phyloP scores from a whole-genome alignment of 2,113 vertebrate species.

The Takifugu bimaculatus region DNA sequence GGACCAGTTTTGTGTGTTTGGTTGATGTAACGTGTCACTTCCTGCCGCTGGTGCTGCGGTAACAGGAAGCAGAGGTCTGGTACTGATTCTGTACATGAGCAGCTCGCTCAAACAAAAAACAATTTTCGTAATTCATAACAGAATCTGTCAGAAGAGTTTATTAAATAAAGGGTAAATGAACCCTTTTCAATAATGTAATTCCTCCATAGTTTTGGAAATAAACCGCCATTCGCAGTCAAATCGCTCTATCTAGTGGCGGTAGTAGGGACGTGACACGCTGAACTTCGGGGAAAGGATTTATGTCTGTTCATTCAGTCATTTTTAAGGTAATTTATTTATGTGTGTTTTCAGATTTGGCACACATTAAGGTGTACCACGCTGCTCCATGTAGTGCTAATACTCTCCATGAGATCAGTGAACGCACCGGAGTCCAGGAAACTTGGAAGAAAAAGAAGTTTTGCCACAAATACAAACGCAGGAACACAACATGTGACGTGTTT shows the following conservation, averaged over 20 bases:
- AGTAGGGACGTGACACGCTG: neutral
- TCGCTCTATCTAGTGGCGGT: slow-evolving; percentile 20
- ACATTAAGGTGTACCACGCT: neutral
- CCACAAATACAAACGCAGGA: slow-evolving; percentile 9
- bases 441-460: slow-evolving; percentile 2
- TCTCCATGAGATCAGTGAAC: neutral
- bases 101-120: too few relatives aligned
- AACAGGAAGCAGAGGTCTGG: too few relatives aligned
- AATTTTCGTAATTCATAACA: too few relatives aligned
- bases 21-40: too few relatives aligned
- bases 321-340: neutral
- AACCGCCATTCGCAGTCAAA: neutral
- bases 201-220: neutral
- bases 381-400: neutral
- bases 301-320: neutral
- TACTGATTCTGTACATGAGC: too few relatives aligned
- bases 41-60: too few relatives aligned
- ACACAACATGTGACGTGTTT: neutral
- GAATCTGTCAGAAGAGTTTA: too few relatives aligned
- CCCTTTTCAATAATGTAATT: too few relatives aligned
- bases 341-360: neutral
- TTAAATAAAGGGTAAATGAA: too few relatives aligned
- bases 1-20: too few relatives aligned
- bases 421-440: neutral
- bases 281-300: too few relatives aligned